A percentile compares a stretch with the other conserved stretches of the same genome.
These are phyloP conservation scores for Opisthocomus hoazin DNA, from an alignment of 2,113 vertebrate genomes.

Conservation along the genomic window DNA sequence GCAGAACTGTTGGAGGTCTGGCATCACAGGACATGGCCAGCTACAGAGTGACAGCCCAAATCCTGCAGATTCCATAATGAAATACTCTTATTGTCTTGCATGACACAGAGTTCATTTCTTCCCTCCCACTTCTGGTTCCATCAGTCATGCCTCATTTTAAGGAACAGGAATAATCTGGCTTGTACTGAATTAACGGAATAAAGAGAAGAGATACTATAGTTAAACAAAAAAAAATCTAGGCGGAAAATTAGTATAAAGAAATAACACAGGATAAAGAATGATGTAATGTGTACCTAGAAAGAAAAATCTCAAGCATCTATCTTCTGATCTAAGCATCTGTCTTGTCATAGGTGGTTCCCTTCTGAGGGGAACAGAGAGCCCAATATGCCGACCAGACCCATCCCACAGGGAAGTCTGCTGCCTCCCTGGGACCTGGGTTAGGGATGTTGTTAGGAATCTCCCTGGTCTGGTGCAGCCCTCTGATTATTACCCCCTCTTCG, in stretches of 20 bases:
- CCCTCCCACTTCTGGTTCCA: background rate
- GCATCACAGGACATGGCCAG: background rate
- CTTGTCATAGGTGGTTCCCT: too few species aligned
- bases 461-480: too few species aligned
- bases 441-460: too few species aligned
- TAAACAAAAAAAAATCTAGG: background rate
- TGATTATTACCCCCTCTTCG: too few species aligned
- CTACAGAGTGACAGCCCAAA: background rate
- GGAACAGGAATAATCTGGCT: background rate
- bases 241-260: background rate
- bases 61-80: accelerated
- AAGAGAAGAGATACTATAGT: background rate
- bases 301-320: background rate
- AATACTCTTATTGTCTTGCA: background rate
- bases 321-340: too few species aligned
- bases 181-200: background rate
- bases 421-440: too few species aligned
- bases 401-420: too few species aligned
- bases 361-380: too few species aligned
- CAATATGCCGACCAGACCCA: too few species aligned
- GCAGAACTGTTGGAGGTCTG: background rate
- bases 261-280: background rate
- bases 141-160: background rate
- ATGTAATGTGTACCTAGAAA: background rate
- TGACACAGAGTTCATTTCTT: background rate